These are phyloP conservation scores for Gasteruption jaculator DNA, from an alignment of 2,888 invertebrate species.

Conservation along the genomic window DNA sequence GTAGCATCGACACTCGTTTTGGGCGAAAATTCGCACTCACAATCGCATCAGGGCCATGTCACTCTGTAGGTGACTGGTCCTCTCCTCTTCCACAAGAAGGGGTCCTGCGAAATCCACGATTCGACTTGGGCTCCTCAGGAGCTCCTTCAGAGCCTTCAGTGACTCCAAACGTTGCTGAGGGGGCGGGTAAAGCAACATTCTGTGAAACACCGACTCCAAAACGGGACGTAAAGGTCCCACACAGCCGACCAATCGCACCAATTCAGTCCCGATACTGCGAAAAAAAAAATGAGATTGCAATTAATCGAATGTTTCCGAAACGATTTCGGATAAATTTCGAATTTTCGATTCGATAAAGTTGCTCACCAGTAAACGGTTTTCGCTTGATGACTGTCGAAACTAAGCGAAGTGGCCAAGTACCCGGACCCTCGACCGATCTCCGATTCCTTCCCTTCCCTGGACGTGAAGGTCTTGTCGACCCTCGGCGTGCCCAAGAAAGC, in stretches of 20 bases:
- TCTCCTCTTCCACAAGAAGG: slow-evolving; percentile 59
- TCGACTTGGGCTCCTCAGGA: slow-evolving; percentile 73
- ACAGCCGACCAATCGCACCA: slow-evolving; percentile 83
- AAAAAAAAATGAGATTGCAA: slow-evolving; percentile 9
- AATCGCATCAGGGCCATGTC: slow-evolving; percentile 80
- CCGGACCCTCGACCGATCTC: slow-evolving; percentile 65
- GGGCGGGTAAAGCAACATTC: slow-evolving; percentile 86
- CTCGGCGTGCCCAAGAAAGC: slow-evolving; percentile 85
- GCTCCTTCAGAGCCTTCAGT: slow-evolving; percentile 75
- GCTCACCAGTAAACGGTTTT: slow-evolving; percentile 83
- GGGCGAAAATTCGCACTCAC: too few species aligned
- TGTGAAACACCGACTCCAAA: slow-evolving; percentile 87
- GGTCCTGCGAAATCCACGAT: slow-evolving; percentile 70
- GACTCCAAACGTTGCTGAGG: slow-evolving; percentile 82
- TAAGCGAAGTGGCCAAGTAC: slow-evolving; percentile 67
- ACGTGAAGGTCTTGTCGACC: slow-evolving; percentile 74
- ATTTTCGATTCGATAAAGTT: slow-evolving; percentile 4
- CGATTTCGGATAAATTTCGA: slow-evolving; percentile 2
- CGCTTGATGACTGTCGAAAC: slow-evolving; percentile 78
- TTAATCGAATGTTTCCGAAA: slow-evolving; percentile 3
- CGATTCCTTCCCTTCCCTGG: slow-evolving; percentile 55
- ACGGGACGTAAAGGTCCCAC: slow-evolving; percentile 85
- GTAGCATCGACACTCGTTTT: too few species aligned
- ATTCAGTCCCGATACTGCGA: slow-evolving; percentile 79
- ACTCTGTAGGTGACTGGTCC: slow-evolving; percentile 60